Evolutionary conservation across 1,140 invertebrate genomes (phyloP), one percentile per base, ranked within the genome.

Genomic region (Drosophila santomea): DNA sequence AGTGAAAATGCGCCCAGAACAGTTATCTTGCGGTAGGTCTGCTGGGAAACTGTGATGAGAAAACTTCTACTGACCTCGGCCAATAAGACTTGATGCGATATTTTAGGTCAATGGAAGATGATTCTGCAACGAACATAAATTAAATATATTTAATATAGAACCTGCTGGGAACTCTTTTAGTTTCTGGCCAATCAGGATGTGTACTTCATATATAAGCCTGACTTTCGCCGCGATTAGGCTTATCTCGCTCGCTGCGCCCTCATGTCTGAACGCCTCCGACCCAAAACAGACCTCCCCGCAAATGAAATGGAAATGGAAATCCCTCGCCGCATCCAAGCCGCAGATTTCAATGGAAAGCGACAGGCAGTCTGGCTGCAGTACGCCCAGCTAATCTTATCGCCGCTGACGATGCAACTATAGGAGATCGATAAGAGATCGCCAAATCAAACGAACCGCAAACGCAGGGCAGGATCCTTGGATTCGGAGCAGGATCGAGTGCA

Each of bases 11-110:
- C 23, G 8, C 10, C 11, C 35, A 64, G 47, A 86, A 85, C 82
- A 86, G 82, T 85, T 85, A 81, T 56, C 63, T 85, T 85, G 81
- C 75, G 82, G 82, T 86, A 85, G 82, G 82, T 86, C 81, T 74
- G 39, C n/a, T 38, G 56, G n/a, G 10, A 12, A 15, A 1, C 23
- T 1, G 10, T n/a, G 8, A 20, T 47, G 55, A 52, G 48, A 55
- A 81, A 85, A 82, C 47, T 71, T 41, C 14, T 48, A 78, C 74
- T 78, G 81, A 81, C 80, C 80, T 83, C 38, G 43, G 61, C 7
- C 23, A 80, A 41, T 17, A 8, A 48, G 23, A 28, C 12, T 0
- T 14, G 2, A 14, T 1, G 1, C 5, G 8, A 12, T 20, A 23
- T 10, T 4, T 20, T 20, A 4, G 15, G 43, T 10, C 17, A 44